Base-by-base conservation (phyloP, 2,797 vertebrate genomes). In the Anguilla obscura region DNA sequence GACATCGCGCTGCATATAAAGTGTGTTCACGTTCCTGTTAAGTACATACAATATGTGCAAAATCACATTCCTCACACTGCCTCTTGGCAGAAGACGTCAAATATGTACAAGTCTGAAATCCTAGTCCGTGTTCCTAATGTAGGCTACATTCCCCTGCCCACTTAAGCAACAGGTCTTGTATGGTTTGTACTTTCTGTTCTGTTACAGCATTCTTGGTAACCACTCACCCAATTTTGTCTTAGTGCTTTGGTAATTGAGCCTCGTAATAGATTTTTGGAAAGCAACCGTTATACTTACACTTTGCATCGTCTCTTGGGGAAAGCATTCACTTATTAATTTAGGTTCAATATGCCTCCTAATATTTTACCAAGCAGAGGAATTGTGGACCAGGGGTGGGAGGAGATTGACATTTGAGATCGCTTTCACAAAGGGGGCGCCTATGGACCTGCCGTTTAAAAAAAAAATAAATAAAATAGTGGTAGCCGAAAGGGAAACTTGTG, bases 1-100 rank as follows among this genome's bases (percentile, higher is more conserved):
- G 21, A 50, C 21, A 82, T 82, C 18, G 18, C 79, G 21, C 79
- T 50, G 79, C 79, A 82, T 82, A 82, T 2, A n/a, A 82, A 82
- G 45, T 45, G 21, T 4, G 21, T 45, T 48, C 79, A n/a, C 21
- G 45, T 45, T 82, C 79, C 21, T n/a, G 79, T 50, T n/a, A 79
- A 45, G 30, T 79, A 79, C 71, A 76, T 69, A 14, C 63, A 69
- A 45, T n/a, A 50, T 9, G 45, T 50, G 79, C 16, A 6, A 82
- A 40, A 76, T 76, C 45, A n/a, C 79, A 50, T 48, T 74, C 69
- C 12, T 36, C 14, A 21, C 74, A 36, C 24, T 1, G 69, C 74
- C 16, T 79, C 12, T 12, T 21, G 36, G 74, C 33, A 36, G 36
- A 36, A 36, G 79, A n/a, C 3, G 40, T 82, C 40, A 50, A 48